phyloP scores from a whole-genome alignment of 2,113 vertebrate genomes.

The Semnopithecus entellus region DNA sequence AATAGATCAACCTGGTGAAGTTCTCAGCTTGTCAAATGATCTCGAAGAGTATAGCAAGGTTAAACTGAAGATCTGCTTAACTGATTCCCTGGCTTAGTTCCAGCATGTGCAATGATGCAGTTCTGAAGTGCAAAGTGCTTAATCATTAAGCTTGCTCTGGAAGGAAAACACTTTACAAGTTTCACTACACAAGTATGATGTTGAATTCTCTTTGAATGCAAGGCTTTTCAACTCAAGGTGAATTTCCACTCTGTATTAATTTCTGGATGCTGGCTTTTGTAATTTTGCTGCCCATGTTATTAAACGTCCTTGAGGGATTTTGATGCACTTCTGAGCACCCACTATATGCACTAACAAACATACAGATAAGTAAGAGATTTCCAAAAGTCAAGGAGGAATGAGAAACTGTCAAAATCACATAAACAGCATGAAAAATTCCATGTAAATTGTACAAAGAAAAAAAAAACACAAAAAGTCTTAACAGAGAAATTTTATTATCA shows the following conservation, averaged over 20 bases:
- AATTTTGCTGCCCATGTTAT: neutral
- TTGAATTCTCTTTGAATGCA: constrained; percentile 23
- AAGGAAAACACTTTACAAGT: constrained; percentile 18
- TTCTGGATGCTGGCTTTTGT: neutral
- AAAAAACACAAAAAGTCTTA: neutral
- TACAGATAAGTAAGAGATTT: neutral
- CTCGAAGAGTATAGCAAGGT: neutral
- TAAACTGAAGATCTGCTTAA: constrained; percentile 61
- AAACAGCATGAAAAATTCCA: neutral
- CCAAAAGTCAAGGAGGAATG: neutral
- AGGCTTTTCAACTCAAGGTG: neutral
- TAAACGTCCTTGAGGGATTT: neutral
- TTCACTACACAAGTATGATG: neutral
- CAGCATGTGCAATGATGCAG: neutral
- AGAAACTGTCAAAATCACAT: neutral
- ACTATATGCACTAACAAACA: neutral
- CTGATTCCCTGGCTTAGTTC: constrained; percentile 45
- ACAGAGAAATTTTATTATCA: neutral
- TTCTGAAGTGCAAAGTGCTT: constrained; percentile 40
- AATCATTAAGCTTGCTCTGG: constrained; percentile 35
- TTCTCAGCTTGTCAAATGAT: constrained; percentile 40
- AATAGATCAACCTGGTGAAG: neutral
- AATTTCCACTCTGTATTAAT: neutral
- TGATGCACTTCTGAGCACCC: neutral
- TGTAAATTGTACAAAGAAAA: neutral